A percentile compares a stretch with the other conserved stretches of the same genome.
Conservation (phyloP, 2,113 vertebrate species). For the Istiophorus platypterus region DNA sequence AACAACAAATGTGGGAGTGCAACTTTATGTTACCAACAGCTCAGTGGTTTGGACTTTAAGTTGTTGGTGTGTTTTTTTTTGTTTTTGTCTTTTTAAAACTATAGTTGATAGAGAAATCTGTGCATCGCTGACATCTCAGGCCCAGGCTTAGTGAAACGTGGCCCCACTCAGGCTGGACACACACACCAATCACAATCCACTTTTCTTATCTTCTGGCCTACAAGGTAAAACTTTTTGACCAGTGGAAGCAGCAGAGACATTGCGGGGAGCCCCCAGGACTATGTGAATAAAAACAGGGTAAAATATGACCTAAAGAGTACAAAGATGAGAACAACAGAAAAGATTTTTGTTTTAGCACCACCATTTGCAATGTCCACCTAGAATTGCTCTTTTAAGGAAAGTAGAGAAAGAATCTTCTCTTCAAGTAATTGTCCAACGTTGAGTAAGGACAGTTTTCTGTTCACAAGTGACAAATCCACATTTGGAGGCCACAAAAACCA, state of each 20-base stretch:
- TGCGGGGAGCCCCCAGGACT: neutral
- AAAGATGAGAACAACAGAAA: neutral
- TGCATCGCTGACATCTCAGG: slow-evolving; percentile 40
- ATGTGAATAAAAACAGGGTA: neutral
- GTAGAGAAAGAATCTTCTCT: neutral
- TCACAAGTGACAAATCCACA: neutral
- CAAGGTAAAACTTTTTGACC: slow-evolving; percentile 20
- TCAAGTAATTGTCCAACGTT: neutral
- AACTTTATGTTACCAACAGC: neutral
- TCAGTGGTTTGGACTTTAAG: slow-evolving; percentile 16
- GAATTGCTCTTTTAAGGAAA: neutral
- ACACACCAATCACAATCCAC: slow-evolving; percentile 57
- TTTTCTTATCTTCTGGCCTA: slow-evolving; percentile 60
- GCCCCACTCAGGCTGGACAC: slow-evolving; percentile 41
- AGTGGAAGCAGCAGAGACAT: neutral
- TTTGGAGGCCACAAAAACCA: neutral
- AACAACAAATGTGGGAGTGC: neutral
- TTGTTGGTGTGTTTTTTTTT: neutral
- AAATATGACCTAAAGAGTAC: neutral
- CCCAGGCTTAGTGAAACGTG: slow-evolving; percentile 50
- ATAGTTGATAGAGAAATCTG: slow-evolving; percentile 34
- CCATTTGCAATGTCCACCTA: neutral
- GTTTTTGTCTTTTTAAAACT: neutral
- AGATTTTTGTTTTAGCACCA: neutral
- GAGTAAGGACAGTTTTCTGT: neutral